These are phyloP conservation scores for Oxyura jamaicensis DNA, from an alignment of 2,113 vertebrate species.

Conservation along the genomic window DNA sequence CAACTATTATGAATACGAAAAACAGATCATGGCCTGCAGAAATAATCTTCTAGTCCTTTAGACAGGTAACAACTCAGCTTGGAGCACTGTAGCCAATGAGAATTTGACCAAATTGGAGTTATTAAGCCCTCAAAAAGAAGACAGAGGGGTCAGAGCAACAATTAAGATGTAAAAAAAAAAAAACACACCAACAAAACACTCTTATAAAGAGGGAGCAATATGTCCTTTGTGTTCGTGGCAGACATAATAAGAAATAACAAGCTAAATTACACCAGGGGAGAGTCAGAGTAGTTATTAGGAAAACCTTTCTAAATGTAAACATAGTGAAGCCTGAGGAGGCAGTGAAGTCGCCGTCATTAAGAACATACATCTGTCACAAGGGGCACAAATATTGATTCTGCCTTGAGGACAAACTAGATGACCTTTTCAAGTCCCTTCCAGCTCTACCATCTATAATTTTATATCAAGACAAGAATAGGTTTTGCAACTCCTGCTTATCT, in stretches of 20 bases:
- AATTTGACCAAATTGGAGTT: not conserved
- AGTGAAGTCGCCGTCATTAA: not conserved
- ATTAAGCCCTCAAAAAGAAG: not conserved
- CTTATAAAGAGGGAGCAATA: not conserved
- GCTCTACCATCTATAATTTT: not conserved
- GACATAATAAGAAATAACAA: not conserved
- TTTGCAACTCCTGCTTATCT: not conserved
- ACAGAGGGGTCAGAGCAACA: not conserved
- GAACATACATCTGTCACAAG: not conserved
- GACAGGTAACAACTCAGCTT: not conserved
- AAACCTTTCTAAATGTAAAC: constrained; percentile 9
- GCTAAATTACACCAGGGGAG: not conserved
- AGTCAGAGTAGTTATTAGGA: constrained; percentile 15
- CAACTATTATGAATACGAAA: not conserved
- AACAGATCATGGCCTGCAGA: not conserved
- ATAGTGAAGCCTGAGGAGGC: not conserved
- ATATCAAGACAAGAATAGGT: not conserved
- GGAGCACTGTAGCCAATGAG: not conserved
- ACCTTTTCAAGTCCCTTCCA: not conserved
- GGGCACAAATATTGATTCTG: not conserved
- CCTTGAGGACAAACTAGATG: not conserved
- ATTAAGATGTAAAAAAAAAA: not conserved
- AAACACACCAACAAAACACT: not conserved
- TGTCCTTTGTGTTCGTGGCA: not conserved
- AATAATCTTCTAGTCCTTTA: not conserved